Evolutionary conservation across 2,888 invertebrate genomes (phyloP).

Genomic region (Pyrrhia umbra): DNA sequence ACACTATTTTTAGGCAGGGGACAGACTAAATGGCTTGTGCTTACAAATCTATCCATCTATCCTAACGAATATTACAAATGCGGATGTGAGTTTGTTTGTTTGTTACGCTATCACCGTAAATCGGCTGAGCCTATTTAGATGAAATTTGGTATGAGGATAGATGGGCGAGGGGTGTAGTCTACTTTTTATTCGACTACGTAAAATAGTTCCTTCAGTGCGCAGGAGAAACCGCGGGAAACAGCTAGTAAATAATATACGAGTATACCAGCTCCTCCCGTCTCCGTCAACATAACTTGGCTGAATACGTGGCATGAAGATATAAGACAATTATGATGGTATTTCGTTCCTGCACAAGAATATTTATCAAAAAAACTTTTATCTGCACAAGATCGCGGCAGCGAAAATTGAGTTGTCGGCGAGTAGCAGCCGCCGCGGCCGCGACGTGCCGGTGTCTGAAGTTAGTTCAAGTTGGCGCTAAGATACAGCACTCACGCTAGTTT

Average conservation of each 20-base stretch:
- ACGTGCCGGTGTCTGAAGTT: constrained; percentile 31
- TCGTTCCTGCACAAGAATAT: constrained; percentile 2
- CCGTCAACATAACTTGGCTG: background rate
- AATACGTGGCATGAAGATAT: background rate
- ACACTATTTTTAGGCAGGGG: constrained; percentile 8
- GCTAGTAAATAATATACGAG: too few relatives aligned
- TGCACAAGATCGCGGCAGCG: constrained; percentile 6
- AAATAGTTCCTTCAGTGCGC: too few relatives aligned
- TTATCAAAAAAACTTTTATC: constrained; percentile 8
- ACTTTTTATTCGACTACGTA: too few relatives aligned
- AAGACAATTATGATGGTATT: background rate
- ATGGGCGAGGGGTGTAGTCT: too few relatives aligned
- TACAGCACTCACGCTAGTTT: constrained; percentile 33
- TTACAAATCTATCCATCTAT: too few relatives aligned
- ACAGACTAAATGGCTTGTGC: constrained; percentile 2
- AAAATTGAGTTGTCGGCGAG: constrained; percentile 10
- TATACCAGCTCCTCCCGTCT: background rate
- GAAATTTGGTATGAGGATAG: too few relatives aligned
- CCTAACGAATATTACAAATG: too few relatives aligned
- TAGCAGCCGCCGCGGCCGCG: constrained; percentile 3
- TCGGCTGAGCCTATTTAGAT: too few relatives aligned
- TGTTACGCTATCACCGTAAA: too few relatives aligned
- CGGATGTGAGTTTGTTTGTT: too few relatives aligned
- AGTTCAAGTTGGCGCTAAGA: constrained; percentile 10
- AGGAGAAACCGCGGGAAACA: too few relatives aligned